Conservation (phyloP, 1,140 invertebrate genomes). For the Pseudomyrmex flavicornis region DNA sequence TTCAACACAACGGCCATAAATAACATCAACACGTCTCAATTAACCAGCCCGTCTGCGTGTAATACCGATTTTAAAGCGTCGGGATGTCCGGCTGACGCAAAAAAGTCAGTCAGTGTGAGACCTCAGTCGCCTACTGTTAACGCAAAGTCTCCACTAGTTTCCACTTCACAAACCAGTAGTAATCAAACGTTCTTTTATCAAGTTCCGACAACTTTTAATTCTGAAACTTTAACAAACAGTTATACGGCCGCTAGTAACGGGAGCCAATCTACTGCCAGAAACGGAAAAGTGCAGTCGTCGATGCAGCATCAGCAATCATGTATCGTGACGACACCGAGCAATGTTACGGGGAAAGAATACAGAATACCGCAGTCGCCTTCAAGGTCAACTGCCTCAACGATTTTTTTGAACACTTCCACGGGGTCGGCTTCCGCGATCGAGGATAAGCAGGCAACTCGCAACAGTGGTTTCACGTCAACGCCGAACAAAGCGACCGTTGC, state of each 20-base stretch:
- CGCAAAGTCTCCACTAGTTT: conserved; percentile 84
- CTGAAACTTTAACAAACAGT: conserved; percentile 77
- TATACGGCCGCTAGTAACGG: conserved; percentile 73
- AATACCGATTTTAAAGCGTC: conserved; percentile 81
- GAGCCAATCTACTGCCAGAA: conserved; percentile 70
- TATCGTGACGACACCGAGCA: conserved; percentile 88
- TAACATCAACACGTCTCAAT: conserved; percentile 87
- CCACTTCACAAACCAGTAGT: conserved; percentile 77
- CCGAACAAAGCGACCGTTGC: conserved; percentile 83
- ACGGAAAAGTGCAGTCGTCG: conserved; percentile 78
- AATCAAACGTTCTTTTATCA: conserved; percentile 87
- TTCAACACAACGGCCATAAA: conserved; percentile 88
- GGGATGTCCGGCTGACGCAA: conserved; percentile 72
- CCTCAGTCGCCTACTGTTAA: conserved; percentile 86
- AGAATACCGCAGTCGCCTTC: conserved; percentile 85
- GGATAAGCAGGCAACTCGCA: conserved; percentile 82
- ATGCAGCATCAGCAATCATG: conserved; percentile 87
- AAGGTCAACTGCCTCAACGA: conserved; percentile 73
- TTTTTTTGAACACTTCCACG: conserved; percentile 77
- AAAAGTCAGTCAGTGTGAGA: conserved; percentile 82
- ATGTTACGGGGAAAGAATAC: conserved; percentile 87
- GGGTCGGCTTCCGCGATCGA: conserved; percentile 72
- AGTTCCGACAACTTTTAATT: conserved; percentile 85
- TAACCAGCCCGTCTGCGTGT: conserved; percentile 85
- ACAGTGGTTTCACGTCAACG: conserved; percentile 85